Percentiles rank a stretch among this genome's conserved stretches.
These are phyloP conservation scores for Ursus arctos DNA, from an alignment of 2,113 vertebrate genomes.

Conservation along the genomic window DNA sequence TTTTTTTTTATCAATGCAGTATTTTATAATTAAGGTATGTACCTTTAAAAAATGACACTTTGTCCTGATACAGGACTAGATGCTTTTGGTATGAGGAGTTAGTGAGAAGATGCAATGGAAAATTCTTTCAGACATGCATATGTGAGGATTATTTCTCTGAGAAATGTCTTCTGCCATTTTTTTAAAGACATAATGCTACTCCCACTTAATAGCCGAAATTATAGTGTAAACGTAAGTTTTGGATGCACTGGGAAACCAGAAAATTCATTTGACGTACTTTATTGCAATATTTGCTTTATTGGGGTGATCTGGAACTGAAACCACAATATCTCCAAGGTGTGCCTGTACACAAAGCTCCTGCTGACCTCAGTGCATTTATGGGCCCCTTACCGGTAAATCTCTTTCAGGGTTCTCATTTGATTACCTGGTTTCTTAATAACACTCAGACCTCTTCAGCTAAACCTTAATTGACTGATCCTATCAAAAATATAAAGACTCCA, in stretches of 20 bases:
- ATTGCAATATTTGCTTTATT: neutral
- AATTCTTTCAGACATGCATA: neutral
- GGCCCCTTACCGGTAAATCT: too few relatives aligned
- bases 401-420: neutral
- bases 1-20: neutral
- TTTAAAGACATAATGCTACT: neutral
- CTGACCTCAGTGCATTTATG: neutral
- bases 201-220: neutral
- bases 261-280: neutral
- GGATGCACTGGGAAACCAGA: neutral
- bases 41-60: neutral
- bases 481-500: neutral
- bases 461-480: neutral
- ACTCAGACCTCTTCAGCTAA: neutral
- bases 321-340: neutral
- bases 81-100: neutral
- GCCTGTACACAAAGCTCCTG: neutral
- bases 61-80: neutral
- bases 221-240: neutral
- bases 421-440: neutral
- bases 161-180: neutral
- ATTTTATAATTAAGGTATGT: neutral
- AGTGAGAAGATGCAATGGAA: neutral
- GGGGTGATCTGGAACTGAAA: neutral
- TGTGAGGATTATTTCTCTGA: neutral